Conservation (phyloP, 2,797 vertebrate genomes). For the Tachyglossus aculeatus region DNA sequence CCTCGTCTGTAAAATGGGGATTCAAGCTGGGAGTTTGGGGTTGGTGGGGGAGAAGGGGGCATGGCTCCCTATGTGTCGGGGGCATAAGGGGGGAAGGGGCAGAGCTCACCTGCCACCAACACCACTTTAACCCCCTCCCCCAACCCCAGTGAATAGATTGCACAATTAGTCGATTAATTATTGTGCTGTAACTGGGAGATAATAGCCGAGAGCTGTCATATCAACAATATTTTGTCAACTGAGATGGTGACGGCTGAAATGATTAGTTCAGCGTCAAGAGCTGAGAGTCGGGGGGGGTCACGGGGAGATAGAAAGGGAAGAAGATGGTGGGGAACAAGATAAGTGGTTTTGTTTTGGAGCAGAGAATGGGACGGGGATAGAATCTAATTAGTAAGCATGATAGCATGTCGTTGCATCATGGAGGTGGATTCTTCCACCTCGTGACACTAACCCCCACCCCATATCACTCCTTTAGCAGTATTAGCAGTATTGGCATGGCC, state of each 20-base stretch:
- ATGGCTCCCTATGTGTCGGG: neutral
- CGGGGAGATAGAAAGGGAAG: conserved; percentile 64
- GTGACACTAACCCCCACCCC: no score
- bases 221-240: conserved; percentile 64
- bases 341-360: conserved; percentile 72
- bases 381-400: no score
- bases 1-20: no score
- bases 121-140: neutral
- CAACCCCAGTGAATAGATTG: no score
- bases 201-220: conserved; percentile 67
- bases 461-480: no score
- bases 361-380: conserved; percentile 64
- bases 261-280: conserved; percentile 56
- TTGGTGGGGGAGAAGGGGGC: neutral
- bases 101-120: neutral
- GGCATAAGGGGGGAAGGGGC: neutral
- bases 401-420: no score
- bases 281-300: conserved; percentile 32
- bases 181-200: conserved; percentile 51
- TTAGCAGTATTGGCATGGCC: no score
- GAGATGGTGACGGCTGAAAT: conserved; percentile 61
- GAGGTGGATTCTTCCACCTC: no score
- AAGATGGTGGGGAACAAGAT: conserved; percentile 68
- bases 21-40: no score
- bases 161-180: conserved; percentile 72